These are phyloP conservation scores for Cheirogaleus medius DNA, from an alignment of 2,113 vertebrate genomes.

Conservation along the genomic window DNA sequence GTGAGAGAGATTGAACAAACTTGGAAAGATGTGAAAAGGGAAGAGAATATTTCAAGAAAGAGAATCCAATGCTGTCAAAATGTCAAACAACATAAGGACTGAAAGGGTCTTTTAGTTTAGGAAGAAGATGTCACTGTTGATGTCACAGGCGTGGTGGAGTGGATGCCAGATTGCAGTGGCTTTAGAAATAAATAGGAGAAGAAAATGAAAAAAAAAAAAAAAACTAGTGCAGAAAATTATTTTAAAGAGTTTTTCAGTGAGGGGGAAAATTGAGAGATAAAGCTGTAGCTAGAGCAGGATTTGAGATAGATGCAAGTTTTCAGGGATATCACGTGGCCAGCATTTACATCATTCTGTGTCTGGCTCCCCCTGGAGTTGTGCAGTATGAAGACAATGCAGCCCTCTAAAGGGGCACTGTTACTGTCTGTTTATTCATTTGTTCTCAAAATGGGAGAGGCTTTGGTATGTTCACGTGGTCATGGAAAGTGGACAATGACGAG, in stretches of 20 bases:
- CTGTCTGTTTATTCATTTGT: background rate
- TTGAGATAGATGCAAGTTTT: background rate
- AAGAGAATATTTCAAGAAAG: background rate
- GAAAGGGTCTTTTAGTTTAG: background rate
- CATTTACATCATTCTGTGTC: background rate
- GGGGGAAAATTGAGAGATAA: background rate
- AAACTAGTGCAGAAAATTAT: background rate
- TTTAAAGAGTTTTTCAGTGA: background rate
- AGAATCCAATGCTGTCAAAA: background rate
- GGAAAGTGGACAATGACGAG: background rate
- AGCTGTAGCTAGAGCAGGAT: background rate
- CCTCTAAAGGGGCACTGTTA: background rate
- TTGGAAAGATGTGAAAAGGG: background rate
- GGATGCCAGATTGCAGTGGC: background rate
- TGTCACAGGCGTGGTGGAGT: background rate
- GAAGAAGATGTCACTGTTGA: background rate
- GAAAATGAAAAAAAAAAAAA: constrained; percentile 15
- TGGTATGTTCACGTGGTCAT: background rate
- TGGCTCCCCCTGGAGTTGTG: background rate
- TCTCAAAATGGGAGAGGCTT: background rate
- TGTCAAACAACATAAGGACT: background rate
- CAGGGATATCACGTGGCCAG: background rate
- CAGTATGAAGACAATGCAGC: background rate
- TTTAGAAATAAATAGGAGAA: background rate
- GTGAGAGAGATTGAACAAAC: background rate